Conservation (phyloP, 2,113 vertebrate species). For the Bombycilla garrulus region DNA sequence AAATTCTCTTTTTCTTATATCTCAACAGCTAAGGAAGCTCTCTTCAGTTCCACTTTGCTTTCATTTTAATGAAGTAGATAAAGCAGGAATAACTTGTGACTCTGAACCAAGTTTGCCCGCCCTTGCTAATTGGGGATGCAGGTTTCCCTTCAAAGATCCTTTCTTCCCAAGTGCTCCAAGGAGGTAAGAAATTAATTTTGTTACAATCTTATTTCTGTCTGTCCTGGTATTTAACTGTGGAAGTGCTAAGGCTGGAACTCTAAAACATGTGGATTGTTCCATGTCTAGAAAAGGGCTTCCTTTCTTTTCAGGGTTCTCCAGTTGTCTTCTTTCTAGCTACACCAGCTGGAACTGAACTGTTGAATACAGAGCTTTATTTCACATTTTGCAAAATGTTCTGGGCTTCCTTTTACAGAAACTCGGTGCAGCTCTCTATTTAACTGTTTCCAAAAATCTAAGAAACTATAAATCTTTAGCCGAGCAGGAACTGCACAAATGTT, state of each 20-base stretch:
- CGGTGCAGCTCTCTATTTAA: neutral
- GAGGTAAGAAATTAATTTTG: slow-evolving; percentile 10
- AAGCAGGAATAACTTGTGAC: neutral
- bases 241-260: neutral
- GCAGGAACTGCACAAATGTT: neutral
- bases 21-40: neutral
- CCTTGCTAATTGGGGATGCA: neutral
- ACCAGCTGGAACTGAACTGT: neutral
- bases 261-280: neutral
- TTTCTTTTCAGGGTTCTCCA: neutral
- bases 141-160: neutral
- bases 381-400: neutral
- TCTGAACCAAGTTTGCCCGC: neutral
- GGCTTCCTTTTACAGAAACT: neutral
- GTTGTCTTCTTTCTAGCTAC: neutral
- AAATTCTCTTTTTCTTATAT: neutral
- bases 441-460: neutral
- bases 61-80: neutral
- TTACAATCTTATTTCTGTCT: neutral
- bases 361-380: neutral
- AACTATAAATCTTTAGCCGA: slow-evolving; percentile 2
- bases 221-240: neutral
- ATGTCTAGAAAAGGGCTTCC: neutral
- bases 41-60: neutral
- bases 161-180: neutral